Percentiles rank a stretch among this genome's conserved stretches.
These are phyloP conservation scores for Thunnus maccoyii DNA, from an alignment of 2,113 vertebrate genomes.

Conservation along the genomic window DNA sequence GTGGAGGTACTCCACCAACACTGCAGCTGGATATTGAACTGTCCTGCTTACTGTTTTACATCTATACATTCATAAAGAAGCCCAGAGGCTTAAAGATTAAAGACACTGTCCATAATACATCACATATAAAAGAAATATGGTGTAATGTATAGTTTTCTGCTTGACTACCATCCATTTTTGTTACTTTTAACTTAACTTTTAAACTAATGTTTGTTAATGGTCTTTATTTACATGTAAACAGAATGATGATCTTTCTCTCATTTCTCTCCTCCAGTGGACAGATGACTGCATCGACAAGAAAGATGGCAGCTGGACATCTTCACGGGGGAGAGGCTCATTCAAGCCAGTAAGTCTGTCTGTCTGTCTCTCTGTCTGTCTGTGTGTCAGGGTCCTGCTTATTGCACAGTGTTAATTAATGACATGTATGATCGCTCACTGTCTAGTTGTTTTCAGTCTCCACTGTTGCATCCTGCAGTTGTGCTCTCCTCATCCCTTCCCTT, in stretches of 20 bases:
- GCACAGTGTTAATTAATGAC: neutral
- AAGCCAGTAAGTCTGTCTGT: conserved; percentile 85
- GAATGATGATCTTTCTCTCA: neutral
- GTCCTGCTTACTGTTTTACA: neutral
- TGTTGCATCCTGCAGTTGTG: too few species aligned
- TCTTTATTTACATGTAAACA: neutral
- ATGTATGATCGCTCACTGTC: neutral
- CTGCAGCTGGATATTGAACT: neutral
- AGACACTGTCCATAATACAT: neutral
- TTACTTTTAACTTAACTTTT: neutral
- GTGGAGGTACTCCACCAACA: neutral
- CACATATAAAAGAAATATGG: neutral
- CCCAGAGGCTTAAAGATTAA: too few species aligned
- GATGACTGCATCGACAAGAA: conserved; percentile 91
- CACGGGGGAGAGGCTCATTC: conserved; percentile 87
- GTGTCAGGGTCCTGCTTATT: neutral
- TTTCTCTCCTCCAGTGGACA: conserved; percentile 90
- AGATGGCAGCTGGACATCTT: conserved; percentile 90
- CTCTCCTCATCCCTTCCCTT: too few species aligned
- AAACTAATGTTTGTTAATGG: neutral
- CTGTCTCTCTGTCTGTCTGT: conserved; percentile 2
- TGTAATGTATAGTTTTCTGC: neutral
- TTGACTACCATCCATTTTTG: neutral
- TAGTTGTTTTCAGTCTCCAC: neutral
- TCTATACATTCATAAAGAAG: neutral